Percentiles rank a stretch among this genome's conserved stretches.
phyloP scores from a whole-genome alignment of 1,140 invertebrate species.

The Drosophila tani region DNA sequence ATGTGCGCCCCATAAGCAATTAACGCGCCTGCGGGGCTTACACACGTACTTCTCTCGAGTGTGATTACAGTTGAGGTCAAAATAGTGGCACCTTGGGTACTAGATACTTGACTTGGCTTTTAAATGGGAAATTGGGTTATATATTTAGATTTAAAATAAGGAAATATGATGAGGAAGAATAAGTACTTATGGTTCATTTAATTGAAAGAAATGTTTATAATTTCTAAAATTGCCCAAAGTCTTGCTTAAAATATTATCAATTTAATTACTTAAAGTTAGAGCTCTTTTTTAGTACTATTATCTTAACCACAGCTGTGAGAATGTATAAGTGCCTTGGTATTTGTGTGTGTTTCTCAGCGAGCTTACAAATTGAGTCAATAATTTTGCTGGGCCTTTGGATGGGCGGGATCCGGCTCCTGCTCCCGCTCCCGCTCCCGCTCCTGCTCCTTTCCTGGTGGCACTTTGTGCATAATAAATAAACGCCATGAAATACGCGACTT shows the following conservation, averaged over 20 bases:
- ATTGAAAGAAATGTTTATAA: no score
- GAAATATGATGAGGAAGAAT: neutral
- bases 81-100: neutral
- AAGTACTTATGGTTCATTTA: no score
- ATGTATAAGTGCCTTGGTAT: conserved; percentile 17
- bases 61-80: neutral
- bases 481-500: conserved; percentile 83
- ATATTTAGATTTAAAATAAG: no score
- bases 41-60: conserved; percentile 42
- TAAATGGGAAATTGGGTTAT: no score
- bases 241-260: neutral
- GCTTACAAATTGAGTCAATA: conserved; percentile 82
- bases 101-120: neutral
- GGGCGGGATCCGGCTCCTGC: conserved; percentile 4
- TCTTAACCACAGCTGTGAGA: neutral
- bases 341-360: conserved; percentile 35
- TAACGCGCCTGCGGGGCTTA: conserved; percentile 76
- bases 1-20: conserved; percentile 80
- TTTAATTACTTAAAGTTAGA: no score
- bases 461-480: conserved; percentile 83
- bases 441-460: conserved; percentile 43
- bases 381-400: conserved; percentile 63
- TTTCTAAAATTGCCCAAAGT: no score
- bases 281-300: neutral
- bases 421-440: neutral